A percentile compares a stretch with the other conserved stretches of the same genome.
These are phyloP conservation scores for Coregonus ussuriensis DNA, from an alignment of 2,797 vertebrate genomes.

Conservation along the genomic window DNA sequence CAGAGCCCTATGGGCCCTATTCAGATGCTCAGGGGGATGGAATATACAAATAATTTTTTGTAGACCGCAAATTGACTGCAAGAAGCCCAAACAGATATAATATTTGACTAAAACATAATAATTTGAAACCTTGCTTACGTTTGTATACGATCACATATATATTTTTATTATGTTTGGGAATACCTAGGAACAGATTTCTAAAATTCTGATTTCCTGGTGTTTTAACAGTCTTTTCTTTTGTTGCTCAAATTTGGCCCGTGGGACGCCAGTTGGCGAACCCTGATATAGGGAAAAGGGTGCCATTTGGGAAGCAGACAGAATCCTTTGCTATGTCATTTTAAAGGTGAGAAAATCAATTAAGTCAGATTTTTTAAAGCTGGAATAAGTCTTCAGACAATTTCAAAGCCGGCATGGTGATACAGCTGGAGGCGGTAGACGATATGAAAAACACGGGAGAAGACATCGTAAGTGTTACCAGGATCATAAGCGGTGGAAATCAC, in stretches of 20 bases:
- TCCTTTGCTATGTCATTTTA: constrained; percentile 17
- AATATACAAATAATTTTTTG: too few relatives aligned
- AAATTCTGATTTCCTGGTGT: too few relatives aligned
- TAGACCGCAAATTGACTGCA: too few relatives aligned
- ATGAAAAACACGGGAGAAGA: constrained; percentile 50
- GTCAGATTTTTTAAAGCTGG: constrained; percentile 29
- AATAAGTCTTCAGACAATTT: constrained; percentile 62
- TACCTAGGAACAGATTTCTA: too few relatives aligned
- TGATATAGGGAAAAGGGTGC: neutral
- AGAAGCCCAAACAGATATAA: too few relatives aligned
- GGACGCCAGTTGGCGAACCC: too few relatives aligned
- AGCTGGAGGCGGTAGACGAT: constrained; percentile 29
- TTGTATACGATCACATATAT: too few relatives aligned
- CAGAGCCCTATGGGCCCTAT: neutral
- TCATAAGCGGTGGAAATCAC: constrained; percentile 38
- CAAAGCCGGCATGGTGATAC: constrained; percentile 47
- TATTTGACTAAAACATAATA: too few relatives aligned
- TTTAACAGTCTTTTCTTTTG: too few relatives aligned
- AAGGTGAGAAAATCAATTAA: constrained; percentile 48
- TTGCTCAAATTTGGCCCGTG: too few relatives aligned
- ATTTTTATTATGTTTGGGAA: too few relatives aligned
- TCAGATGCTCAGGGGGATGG: neutral
- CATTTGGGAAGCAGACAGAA: constrained; percentile 13
- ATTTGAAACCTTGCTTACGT: too few relatives aligned
- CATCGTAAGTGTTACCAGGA: constrained; percentile 42